Base-by-base conservation (phyloP, 1,140 invertebrate genomes). In the Maniola jurtina region DNA sequence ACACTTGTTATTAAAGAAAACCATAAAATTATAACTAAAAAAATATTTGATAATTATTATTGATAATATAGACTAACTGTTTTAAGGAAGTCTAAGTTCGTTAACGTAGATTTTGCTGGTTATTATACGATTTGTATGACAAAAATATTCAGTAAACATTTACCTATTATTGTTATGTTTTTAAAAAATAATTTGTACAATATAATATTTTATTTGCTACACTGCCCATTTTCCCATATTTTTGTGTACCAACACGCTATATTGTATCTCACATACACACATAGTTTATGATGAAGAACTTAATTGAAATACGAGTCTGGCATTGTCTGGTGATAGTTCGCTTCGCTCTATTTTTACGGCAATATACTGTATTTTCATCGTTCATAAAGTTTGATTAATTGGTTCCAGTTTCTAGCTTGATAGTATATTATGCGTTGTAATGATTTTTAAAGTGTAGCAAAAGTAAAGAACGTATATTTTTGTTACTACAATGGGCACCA, bases 331-430 rank as follows among this genome's bases (percentile, higher is more conserved):
- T 16, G 58, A 66, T 66, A 55, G 33, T 47, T 61, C 48, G 54
- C 48, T 45, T 25, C 45, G 38, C 34, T 55, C 52, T 34, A 55
- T 55, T 55, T 55, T 55, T 11, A 61, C 14, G 34, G 60, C 14
- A 40, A 61, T 55, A 50, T 50, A 50, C 48, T 25, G 25, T 25
- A 25, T 50, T 50, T 55, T 55, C 52, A 55, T 55, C n/a, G 52
- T 55, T 55, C 52, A 55, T 34, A 55, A 25, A 34, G 52, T 55
- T 55, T 55, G 52, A 55, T 55, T 55, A 55, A 55, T 55, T 55
- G 52, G 52, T 55, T 55, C 52, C 52, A 55, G 52, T 34, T 34
- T 34, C 25, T 55, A 55, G 52, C n/a, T 55, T 55, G 33, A 55
- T 55, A 55, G 52, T 55, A 2, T 45, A 45, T 45, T 45, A 45